Evolutionary conservation across 2,888 invertebrate genomes (phyloP), one percentile per base, ranked within the genome.

Genomic region (Willowsia nigromaculata): DNA sequence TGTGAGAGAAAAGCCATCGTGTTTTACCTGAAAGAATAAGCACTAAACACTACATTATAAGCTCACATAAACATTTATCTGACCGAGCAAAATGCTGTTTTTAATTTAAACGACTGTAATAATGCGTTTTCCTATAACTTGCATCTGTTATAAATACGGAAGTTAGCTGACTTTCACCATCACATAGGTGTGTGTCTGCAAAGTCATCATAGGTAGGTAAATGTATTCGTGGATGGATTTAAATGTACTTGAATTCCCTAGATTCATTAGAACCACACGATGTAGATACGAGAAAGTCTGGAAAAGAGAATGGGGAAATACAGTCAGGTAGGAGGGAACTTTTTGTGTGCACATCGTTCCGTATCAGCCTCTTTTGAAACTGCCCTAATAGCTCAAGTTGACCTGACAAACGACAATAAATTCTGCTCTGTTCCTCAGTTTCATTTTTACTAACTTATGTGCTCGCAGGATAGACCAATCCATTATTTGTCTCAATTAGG

Each of bases 401-500:
- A 59, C 85, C 74, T 85, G 85, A 76, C 74, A 74, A 74, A 76
- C 18, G 74, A 85, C 85, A 59, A 85, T 85, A 85, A 85, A 85
- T 74, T 74, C 74, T 65, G 37, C 62, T 22, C 18, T 9, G 37
- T 76, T 37, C 30, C 56, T 56, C 27, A 25, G 11, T 53, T 74
- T 53, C 84, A 59, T 62, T 74, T 74, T n/a, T 65, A 33, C 33
- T 37, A 33, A 65, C 33, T 65, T 65, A 65, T 65, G 65, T 33
- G 33, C 37, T 30, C 37, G 30, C 30, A 27, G 40, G 22, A 15
- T 22, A 43, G 33, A 30, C 59, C 85, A 85, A 74, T 85, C 74
- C 76, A 85, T 76, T 76, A 85, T 74, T 84, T 74, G 74, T 74
- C 85, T 85, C 85, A 85, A 85, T 85, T 85, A 85, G 85, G 37